These are phyloP conservation scores for Erythrocercus mccallii DNA, from an alignment of 2,113 vertebrate species.

Conservation along the genomic window DNA sequence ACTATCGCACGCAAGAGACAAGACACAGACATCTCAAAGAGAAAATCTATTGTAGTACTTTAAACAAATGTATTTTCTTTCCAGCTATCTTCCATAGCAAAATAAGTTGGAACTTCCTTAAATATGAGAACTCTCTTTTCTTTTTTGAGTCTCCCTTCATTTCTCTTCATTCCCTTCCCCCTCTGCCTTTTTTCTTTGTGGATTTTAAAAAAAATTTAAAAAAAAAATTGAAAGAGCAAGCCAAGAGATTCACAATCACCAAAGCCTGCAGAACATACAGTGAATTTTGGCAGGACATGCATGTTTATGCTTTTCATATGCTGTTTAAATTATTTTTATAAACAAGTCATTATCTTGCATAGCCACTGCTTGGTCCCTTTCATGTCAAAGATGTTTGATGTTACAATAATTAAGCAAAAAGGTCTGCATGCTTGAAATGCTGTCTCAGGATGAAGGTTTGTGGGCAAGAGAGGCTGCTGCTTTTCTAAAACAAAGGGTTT, in stretches of 20 bases:
- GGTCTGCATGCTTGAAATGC: conserved; percentile 10
- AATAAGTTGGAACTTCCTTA: background rate
- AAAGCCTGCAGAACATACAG: conserved; percentile 40
- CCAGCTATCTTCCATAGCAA: background rate
- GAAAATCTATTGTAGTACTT: background rate
- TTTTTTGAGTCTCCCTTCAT: background rate
- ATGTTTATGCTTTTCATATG: conserved; percentile 55
- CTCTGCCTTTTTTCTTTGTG: background rate
- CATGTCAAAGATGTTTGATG: conserved; percentile 44
- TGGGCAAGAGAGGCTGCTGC: conserved; percentile 7
- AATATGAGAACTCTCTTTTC: background rate
- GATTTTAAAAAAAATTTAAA: background rate
- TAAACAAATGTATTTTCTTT: background rate
- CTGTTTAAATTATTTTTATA: conserved; percentile 58
- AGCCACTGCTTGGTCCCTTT: conserved; percentile 62
- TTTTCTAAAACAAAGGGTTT: background rate
- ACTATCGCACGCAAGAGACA: background rate
- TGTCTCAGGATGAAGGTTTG: background rate
- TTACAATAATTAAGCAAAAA: conserved; percentile 54
- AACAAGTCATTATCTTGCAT: conserved; percentile 57
- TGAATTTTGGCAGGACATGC: conserved; percentile 18
- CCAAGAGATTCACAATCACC: conserved; percentile 27
- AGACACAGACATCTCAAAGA: background rate
- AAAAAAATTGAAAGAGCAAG: background rate
- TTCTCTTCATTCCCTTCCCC: background rate